These are phyloP conservation scores for Excalfactoria chinensis DNA, from an alignment of 2,113 vertebrate genomes.

Conservation along the genomic window DNA sequence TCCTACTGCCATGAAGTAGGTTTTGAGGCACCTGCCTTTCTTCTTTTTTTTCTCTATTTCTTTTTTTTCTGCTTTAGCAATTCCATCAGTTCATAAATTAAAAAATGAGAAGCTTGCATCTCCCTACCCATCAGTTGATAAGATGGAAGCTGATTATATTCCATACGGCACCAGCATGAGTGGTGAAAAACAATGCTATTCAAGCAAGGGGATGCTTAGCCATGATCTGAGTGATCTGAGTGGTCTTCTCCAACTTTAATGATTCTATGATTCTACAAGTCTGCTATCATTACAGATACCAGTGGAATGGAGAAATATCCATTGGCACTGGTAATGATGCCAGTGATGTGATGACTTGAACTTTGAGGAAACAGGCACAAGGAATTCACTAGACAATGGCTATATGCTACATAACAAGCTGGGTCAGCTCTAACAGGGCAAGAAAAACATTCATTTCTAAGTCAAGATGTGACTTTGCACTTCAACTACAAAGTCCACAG, in stretches of 20 bases:
- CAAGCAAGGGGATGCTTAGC: background rate
- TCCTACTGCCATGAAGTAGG: background rate
- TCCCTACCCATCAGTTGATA: background rate
- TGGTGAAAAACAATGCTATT: background rate
- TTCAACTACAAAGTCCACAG: background rate
- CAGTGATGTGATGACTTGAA: background rate
- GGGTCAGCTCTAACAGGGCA: background rate
- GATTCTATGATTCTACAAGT: background rate
- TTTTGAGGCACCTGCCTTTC: background rate
- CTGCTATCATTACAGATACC: background rate
- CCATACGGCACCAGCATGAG: background rate
- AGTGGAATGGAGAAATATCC: background rate
- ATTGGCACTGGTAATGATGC: too few species aligned
- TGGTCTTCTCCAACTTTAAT: too few species aligned
- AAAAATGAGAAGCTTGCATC: background rate
- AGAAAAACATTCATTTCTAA: background rate
- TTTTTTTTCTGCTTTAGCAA: background rate
- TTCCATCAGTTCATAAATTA: background rate
- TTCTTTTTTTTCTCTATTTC: background rate
- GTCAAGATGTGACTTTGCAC: background rate
- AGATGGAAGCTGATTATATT: fast-evolving
- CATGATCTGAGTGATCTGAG: too few species aligned
- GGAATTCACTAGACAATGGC: fast-evolving
- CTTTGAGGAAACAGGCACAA: fast-evolving
- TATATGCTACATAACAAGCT: background rate